Evolutionary conservation across 2,113 vertebrate genomes (phyloP).

Genomic region (Trinectes maculatus): DNA sequence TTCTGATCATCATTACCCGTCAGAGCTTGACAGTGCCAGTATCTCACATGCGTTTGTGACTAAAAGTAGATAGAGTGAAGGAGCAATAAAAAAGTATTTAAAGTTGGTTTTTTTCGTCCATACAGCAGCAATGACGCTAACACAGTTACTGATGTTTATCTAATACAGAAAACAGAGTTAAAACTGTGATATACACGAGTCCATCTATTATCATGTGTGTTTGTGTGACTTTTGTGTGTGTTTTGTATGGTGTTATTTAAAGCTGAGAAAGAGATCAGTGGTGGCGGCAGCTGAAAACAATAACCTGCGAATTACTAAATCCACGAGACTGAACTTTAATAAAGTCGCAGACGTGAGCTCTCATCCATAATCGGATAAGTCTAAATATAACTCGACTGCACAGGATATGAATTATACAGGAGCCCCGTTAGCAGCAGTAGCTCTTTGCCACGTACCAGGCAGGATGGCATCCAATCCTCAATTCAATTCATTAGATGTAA

Average conservation of each 20-base stretch:
- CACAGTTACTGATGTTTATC: too few relatives aligned
- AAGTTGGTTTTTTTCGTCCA: too few relatives aligned
- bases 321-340: slow-evolving; percentile 64
- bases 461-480: slow-evolving; percentile 16
- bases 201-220: not conserved
- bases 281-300: slow-evolving; percentile 58
- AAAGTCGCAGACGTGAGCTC: slow-evolving; percentile 50
- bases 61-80: too few relatives aligned
- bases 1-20: slow-evolving; percentile 53
- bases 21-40: not conserved
- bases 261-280: slow-evolving; percentile 47
- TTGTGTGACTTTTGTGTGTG: not conserved
- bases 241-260: slow-evolving; percentile 28
- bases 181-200: too few relatives aligned
- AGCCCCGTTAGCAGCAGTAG: slow-evolving; percentile 1
- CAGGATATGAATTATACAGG: slow-evolving; percentile 26
- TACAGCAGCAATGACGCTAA: not conserved
- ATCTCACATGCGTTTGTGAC: not conserved
- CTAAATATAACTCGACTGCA: slow-evolving; percentile 46
- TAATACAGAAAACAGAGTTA: too few relatives aligned
- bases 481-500: not conserved
- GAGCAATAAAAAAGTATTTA: too few relatives aligned
- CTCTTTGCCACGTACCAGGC: not conserved
- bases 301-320: slow-evolving; percentile 51
- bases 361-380: slow-evolving; percentile 30